Evolutionary conservation across 2,113 vertebrate genomes (phyloP), one percentile per base, ranked within the genome.

Genomic region (Ictalurus furcatus): DNA sequence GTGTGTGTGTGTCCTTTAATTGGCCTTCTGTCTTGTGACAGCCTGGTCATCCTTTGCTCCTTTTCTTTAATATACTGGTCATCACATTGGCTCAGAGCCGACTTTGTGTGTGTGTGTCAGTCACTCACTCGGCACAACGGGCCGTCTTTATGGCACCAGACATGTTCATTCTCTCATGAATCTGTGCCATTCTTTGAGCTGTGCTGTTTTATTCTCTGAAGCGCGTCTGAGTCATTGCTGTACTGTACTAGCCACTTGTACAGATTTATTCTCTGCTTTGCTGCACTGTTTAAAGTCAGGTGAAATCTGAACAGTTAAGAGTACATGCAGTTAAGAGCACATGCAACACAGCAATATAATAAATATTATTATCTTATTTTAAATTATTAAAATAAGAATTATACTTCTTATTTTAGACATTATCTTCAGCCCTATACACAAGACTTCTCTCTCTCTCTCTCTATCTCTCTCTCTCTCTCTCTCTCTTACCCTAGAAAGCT

Each of bases 1-100:
- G 85, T 76, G 71, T 76, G 58, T 40, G 85, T 88, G 34, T 37
- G 14, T 58, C 84, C 40, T 56, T 17, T 71, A 81, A 89, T 87
- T 80, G 14, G 48, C 84, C 81, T 74, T 88, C 84, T 69, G 80
- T 82, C 78, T 86, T 59, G 59, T 85, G 12, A 40, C 76, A 23
- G 73, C n/a, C 44, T 82, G 79, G 28, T 58, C 79, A 7, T 11
- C 30, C 56, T 17, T 74, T 21, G 48, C 16, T 61, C 56, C 37
- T 56, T 30, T 34, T 58, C 44, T 83, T 54, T 84, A 61, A 73
- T 85, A 92, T 86, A 91, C 89, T 91, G 90, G 82, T 84, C 30
- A 69, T 80, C 67, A 14, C 21, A 25, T 44, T 71, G 82, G 84
- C 82, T 80, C 30, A 54, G 28, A 61, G 37, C 71, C 52, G 23